These are phyloP conservation scores for Zingel zingel DNA, from an alignment of 2,113 vertebrate species.

Conservation along the genomic window DNA sequence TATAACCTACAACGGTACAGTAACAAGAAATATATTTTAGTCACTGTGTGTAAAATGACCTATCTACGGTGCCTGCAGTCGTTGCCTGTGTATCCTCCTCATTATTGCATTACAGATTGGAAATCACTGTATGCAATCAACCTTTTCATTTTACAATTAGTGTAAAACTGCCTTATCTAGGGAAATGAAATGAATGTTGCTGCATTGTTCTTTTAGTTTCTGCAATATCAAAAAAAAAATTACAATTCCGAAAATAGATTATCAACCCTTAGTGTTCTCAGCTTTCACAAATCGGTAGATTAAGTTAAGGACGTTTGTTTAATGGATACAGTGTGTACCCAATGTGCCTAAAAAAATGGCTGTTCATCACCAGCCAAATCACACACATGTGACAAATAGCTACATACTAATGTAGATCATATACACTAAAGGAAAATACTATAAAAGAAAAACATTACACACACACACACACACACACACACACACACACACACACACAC, in stretches of 20 bases:
- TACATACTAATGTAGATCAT: not conserved
- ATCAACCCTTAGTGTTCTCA: not conserved
- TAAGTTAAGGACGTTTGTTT: not conserved
- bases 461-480: not conserved
- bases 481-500: not conserved
- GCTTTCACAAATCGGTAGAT: not conserved
- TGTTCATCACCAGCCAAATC: not conserved
- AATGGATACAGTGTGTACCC: not conserved
- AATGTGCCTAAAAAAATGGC: not conserved
- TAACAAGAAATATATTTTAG: conserved; percentile 5
- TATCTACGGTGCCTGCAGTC: conserved; percentile 8
- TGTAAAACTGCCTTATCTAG: conserved; percentile 7
- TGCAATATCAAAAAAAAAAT: conserved; percentile 14
- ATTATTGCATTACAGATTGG: conserved; percentile 9
- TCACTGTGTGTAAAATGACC: conserved; percentile 23
- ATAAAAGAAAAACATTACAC: not conserved
- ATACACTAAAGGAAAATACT: not conserved
- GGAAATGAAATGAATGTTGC: conserved; percentile 12
- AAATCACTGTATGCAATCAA: conserved; percentile 23
- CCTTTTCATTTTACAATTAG: conserved; percentile 33
- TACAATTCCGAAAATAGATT: not conserved
- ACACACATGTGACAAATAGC: not conserved
- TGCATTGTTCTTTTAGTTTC: not conserved
- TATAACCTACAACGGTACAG: conserved; percentile 18
- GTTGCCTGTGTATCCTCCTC: conserved; percentile 19